Conservation (phyloP, 37 sponge, comb jelly and placozoan genomes). For the Spongilla lacustris region DNA sequence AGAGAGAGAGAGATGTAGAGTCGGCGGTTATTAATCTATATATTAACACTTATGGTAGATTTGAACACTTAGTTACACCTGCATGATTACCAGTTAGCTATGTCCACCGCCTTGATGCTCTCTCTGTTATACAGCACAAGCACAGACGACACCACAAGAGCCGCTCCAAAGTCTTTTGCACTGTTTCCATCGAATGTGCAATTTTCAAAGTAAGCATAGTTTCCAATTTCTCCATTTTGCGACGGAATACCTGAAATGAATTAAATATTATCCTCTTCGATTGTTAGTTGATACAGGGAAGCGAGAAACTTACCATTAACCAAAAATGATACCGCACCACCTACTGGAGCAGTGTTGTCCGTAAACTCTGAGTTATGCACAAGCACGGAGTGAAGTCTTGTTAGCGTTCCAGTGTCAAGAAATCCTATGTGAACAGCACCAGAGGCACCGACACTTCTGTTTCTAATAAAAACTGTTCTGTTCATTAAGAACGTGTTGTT, state of each 20-base stretch:
- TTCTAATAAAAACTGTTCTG: background rate
- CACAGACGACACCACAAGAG: constrained; percentile 15
- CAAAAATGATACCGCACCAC: constrained; percentile 27
- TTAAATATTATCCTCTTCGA: background rate
- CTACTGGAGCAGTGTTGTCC: constrained; percentile 6
- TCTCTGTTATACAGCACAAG: background rate
- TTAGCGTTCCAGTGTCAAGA: background rate
- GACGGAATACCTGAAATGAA: background rate
- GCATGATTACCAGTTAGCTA: constrained; percentile 30
- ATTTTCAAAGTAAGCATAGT: constrained; percentile 18
- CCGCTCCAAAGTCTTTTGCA: constrained; percentile 31
- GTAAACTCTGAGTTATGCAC: constrained; percentile 10
- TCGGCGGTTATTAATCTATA: no score
- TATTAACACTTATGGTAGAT: no score
- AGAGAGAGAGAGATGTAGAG: no score
- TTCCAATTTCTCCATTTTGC: background rate
- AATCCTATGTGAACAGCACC: constrained; percentile 32
- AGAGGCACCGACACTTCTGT: background rate
- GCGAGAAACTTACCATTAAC: constrained; percentile 1
- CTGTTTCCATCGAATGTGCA: constrained; percentile 16
- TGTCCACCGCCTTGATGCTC: constrained; percentile 4
- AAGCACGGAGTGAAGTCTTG: background rate
- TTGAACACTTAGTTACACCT: background rate
- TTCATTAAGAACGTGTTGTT: constrained; percentile 26
- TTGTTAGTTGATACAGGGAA: background rate